Evolutionary conservation across 2,797 vertebrate genomes (phyloP).

Genomic region (Toxotes lorentzi): DNA sequence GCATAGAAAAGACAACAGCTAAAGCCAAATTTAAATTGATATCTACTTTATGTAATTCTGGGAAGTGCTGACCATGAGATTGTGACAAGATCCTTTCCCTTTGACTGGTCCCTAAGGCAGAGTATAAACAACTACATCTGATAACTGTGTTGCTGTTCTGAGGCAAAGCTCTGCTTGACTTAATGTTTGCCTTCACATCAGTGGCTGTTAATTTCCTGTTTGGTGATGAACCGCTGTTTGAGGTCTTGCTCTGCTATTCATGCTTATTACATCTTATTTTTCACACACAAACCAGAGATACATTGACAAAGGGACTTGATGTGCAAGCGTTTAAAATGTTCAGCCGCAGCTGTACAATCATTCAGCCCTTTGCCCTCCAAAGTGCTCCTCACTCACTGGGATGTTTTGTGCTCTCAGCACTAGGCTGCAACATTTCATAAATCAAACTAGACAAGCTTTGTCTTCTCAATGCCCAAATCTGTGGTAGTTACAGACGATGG

Average conservation of each 20-base stretch:
- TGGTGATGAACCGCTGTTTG: background rate
- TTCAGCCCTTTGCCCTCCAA: background rate
- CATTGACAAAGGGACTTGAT: background rate
- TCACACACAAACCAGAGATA: conserved; percentile 14
- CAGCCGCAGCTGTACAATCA: conserved; percentile 12
- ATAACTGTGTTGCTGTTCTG: conserved; percentile 7
- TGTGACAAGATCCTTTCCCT: background rate
- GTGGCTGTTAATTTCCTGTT: conserved; percentile 34
- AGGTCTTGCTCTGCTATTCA: conserved; percentile 17
- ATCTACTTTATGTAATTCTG: background rate
- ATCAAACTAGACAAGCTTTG: conserved; percentile 43
- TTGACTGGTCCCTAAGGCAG: background rate
- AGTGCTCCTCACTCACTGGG: conserved; percentile 2
- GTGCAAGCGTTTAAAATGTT: background rate
- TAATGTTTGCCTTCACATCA: conserved; percentile 10
- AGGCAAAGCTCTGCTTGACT: conserved; percentile 10
- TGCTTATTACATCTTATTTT: conserved; percentile 23
- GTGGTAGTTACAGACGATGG: conserved; percentile 3
- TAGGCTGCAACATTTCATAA: conserved; percentile 28
- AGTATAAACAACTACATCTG: conserved; percentile 7
- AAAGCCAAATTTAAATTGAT: background rate
- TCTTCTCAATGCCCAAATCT: conserved; percentile 3
- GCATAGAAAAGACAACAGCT: background rate
- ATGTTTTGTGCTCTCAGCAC: conserved; percentile 15
- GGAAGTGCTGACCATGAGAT: background rate